Evolutionary conservation across 2,113 vertebrate genomes (phyloP), one percentile per base, ranked within the genome.

Genomic region (Sinocyclocheilus grahami): DNA sequence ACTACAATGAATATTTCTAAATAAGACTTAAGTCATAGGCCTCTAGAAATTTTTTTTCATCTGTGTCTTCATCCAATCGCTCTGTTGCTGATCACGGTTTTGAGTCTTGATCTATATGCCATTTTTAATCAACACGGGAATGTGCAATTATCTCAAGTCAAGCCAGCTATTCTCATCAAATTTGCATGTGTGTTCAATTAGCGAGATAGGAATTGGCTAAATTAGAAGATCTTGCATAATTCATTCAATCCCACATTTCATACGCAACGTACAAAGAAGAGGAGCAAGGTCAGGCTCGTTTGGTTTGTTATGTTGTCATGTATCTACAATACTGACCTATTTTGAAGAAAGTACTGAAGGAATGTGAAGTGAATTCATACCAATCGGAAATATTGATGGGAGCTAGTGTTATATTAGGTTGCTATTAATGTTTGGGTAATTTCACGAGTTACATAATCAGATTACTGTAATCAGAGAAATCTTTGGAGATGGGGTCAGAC

Each of bases 161-260:
- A 77, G 18, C 42, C 42, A 77, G 46, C 74, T 30, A 10, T 53
- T 48, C 46, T 48, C 13, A 53, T 77, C 14, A 77, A 77, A 51
- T 77, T 51, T 76, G 74, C n/a, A 76, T 51, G 46, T 3, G 74
- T 22, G 13, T 77, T 53, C 74, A 77, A 51, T 77, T 53, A 53
- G 14, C 74, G 16, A 48, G 20, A 77, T 53, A 53, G n/a, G 46
- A 53, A 16, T 51, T 77, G 74, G 13, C 74, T 14, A 24, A 48
- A 48, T 27, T 27, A 76, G 5, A 76, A 76, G 22, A 76, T 16
- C 46, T 24, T 76, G 74, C 13, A 76, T 51, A 18, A 77, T 77
- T 53, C 3, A 77, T 77, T 27, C 48, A 5, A 77, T 30, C 13
- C 22, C 46, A 51, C 46, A 51, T 51, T 51, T 76, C n/a, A 51